Percentiles rank a stretch among this genome's conserved stretches.
phyloP scores from a whole-genome alignment of 2,797 vertebrate species.

The Gila robusta region DNA sequence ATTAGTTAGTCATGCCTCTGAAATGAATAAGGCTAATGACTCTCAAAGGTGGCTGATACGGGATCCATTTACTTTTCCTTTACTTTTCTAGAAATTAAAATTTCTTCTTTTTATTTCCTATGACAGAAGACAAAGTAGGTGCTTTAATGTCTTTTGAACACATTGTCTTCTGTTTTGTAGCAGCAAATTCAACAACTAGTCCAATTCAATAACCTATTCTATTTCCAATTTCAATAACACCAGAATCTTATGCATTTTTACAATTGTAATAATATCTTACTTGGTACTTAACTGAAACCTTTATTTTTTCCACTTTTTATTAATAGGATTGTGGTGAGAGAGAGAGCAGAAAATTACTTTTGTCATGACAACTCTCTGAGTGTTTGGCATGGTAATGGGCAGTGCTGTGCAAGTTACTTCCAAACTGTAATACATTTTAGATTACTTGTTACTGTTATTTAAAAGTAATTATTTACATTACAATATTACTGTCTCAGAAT shows the following conservation, averaged over 20 bases:
- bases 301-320: background rate
- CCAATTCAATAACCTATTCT: background rate
- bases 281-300: background rate
- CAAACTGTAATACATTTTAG: no score
- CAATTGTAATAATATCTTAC: background rate
- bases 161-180: background rate
- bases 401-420: no score
- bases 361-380: no score
- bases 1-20: background rate
- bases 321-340: background rate
- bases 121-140: background rate
- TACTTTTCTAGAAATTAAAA: background rate
- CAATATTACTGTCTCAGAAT: no score
- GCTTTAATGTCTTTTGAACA: constrained; percentile 15
- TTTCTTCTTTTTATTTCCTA: constrained; percentile 11
- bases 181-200: background rate
- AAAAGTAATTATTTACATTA: no score
- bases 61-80: background rate
- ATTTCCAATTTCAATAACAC: background rate
- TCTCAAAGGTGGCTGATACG: constrained; percentile 17
- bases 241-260: background rate
- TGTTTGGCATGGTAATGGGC: no score
- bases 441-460: no score
- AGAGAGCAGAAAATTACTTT: background rate
- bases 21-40: constrained; percentile 29